Evolutionary conservation across 1,140 invertebrate species (phyloP).

Genomic region (Belonocnema kinseyi): DNA sequence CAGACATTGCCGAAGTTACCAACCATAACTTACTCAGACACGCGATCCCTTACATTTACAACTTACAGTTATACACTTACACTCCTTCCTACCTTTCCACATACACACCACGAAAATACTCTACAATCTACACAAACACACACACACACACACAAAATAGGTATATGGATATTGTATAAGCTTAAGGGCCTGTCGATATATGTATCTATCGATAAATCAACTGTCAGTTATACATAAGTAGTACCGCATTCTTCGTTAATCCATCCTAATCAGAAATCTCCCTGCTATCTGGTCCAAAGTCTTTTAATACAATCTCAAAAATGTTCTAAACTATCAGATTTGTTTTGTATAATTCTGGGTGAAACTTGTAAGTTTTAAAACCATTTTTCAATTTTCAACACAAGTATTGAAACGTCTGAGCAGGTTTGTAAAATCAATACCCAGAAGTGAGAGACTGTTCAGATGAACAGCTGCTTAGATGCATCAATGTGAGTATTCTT

Average conservation of each 20-base stretch:
- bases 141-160: no score
- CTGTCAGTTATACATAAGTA: neutral
- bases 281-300: neutral
- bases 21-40: slow-evolving; percentile 12
- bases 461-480: no score
- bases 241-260: neutral
- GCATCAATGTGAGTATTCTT: no score
- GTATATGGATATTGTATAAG: neutral
- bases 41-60: slow-evolving; percentile 27
- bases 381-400: no score
- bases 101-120: neutral
- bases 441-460: no score
- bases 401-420: no score
- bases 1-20: slow-evolving; percentile 5
- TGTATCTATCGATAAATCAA: slow-evolving; percentile 18
- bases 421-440: no score
- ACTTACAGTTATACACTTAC: slow-evolving; percentile 3
- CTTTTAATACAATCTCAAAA: no score
- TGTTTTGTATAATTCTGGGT: no score
- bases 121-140: neutral
- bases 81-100: neutral
- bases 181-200: slow-evolving; percentile 6
- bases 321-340: no score
- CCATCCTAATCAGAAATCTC: slow-evolving; percentile 9
- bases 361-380: no score